Conservation (phyloP, 2,113 vertebrate species). For the Vulpes lagopus region DNA sequence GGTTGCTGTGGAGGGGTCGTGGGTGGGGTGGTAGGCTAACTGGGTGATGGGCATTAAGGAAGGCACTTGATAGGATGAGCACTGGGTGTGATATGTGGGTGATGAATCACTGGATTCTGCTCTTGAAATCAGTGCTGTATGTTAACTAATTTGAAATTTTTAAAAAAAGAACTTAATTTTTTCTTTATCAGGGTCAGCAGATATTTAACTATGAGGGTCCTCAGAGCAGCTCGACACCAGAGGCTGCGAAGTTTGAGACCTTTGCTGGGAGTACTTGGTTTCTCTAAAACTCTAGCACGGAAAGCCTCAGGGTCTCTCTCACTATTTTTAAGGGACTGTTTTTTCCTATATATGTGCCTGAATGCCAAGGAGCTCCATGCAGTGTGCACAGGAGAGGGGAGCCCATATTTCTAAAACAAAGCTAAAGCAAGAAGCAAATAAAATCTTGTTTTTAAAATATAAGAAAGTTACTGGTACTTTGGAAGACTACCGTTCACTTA, state of each 20-base stretch:
- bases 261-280: not conserved
- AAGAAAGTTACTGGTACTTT: slow-evolving; percentile 30
- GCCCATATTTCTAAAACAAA: not conserved
- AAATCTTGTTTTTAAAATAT: slow-evolving; percentile 27
- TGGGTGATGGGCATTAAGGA: not conserved
- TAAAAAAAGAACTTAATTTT: not conserved
- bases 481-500: not conserved
- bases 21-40: not conserved
- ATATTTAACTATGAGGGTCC: not conserved
- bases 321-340: slow-evolving; percentile 8
- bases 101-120: not conserved
- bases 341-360: not conserved
- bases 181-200: not conserved
- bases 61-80: not conserved
- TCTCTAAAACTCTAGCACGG: not conserved
- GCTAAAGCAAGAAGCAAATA: not conserved
- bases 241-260: not conserved
- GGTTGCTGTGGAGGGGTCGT: not conserved
- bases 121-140: not conserved
- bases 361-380: not conserved
- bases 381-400: not conserved
- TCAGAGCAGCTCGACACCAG: not conserved
- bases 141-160: not conserved
- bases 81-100: not conserved
- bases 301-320: not conserved